phyloP scores from a whole-genome alignment of 2,888 invertebrate genomes.

The Sesia apiformis region DNA sequence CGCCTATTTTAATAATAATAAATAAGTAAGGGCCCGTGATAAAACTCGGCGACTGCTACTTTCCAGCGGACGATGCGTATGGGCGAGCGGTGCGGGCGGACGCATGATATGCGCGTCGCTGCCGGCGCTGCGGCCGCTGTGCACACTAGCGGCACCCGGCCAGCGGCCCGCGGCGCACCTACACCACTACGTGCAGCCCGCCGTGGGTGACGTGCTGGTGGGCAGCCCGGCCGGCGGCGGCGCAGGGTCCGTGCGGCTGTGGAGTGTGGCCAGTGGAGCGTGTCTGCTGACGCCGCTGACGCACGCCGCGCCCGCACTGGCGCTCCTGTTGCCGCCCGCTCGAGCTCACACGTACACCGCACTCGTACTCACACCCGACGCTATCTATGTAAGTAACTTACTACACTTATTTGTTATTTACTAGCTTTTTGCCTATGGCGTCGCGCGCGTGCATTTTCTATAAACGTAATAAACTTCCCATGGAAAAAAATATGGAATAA shows the following conservation, averaged over 20 bases:
- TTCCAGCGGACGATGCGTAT: slow-evolving; percentile 33
- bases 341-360: background rate
- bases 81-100: slow-evolving; percentile 29
- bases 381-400: slow-evolving; percentile 1
- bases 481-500: too few relatives aligned
- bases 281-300: slow-evolving; percentile 5
- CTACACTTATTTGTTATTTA: slow-evolving; percentile 10
- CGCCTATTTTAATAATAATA: background rate
- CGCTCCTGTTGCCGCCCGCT: slow-evolving; percentile 16
- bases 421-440: too few relatives aligned
- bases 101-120: slow-evolving; percentile 30
- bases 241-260: slow-evolving; percentile 11
- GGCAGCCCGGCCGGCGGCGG: slow-evolving; percentile 17
- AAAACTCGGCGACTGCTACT: too few relatives aligned
- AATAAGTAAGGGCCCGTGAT: too few relatives aligned
- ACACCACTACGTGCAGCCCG: slow-evolving; percentile 29
- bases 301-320: slow-evolving; percentile 23
- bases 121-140: slow-evolving; percentile 27
- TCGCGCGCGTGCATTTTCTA: too few relatives aligned
- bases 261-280: slow-evolving; percentile 6
- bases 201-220: slow-evolving; percentile 14
- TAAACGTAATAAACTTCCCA: too few relatives aligned
- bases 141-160: slow-evolving; percentile 9
- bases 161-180: slow-evolving; percentile 5
- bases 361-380: background rate